phyloP scores from a whole-genome alignment of 2,113 vertebrate species.

The Melanotaenia duboulayi region DNA sequence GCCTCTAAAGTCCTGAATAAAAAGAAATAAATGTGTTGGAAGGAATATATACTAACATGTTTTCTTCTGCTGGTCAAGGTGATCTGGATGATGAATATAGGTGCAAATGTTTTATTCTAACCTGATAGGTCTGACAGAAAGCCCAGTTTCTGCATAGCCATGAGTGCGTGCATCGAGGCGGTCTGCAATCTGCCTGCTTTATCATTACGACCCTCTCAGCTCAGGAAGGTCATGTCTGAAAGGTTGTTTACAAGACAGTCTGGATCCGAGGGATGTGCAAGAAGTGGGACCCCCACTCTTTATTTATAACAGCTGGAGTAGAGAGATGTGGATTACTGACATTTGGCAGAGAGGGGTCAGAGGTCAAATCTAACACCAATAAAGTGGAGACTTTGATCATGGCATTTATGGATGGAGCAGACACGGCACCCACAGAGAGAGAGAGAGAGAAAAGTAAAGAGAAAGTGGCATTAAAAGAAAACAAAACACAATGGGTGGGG shows the following conservation, averaged over 20 bases:
- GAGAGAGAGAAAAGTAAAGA: constrained; percentile 1
- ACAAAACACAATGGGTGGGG: background rate
- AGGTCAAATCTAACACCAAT: constrained; percentile 93
- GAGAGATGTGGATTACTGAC: constrained; percentile 84
- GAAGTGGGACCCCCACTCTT: constrained; percentile 85
- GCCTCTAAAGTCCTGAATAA: background rate
- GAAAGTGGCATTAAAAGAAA: constrained; percentile 28
- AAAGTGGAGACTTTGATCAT: constrained; percentile 93
- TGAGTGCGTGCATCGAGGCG: constrained; percentile 11
- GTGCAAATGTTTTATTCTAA: constrained; percentile 18
- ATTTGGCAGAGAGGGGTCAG: constrained; percentile 83
- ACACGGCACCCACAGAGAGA: constrained; percentile 78
- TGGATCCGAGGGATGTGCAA: constrained; percentile 69
- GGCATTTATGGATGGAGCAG: constrained; percentile 92
- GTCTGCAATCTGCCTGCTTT: constrained; percentile 14
- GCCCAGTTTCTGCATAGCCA: background rate
- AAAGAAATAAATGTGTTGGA: background rate
- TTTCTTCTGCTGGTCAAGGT: background rate
- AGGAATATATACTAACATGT: background rate
- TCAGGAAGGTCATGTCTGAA: constrained; percentile 60
- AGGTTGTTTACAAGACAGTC: constrained; percentile 73
- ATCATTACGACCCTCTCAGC: constrained; percentile 37
- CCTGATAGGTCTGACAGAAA: background rate
- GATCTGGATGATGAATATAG: constrained; percentile 6
- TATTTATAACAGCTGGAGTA: constrained; percentile 95